Percentiles rank a stretch among this genome's conserved stretches.
Conservation (phyloP, 2,113 vertebrate species). For the Bostrychus sinensis region DNA sequence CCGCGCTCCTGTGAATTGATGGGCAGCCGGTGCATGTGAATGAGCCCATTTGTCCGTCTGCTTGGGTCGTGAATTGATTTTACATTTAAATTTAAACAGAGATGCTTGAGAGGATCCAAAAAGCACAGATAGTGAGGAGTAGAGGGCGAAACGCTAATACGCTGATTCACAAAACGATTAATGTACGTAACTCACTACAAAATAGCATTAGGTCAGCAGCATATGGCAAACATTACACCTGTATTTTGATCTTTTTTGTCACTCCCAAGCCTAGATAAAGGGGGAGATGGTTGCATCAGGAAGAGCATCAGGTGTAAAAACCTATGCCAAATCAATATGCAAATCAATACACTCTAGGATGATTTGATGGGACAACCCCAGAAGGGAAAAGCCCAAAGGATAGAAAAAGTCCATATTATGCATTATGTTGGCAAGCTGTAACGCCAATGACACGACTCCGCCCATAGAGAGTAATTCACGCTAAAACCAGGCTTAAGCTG, state of each 20-base stretch:
- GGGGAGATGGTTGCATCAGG: too few relatives aligned
- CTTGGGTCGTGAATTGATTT: slow-evolving; percentile 19
- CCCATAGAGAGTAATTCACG: slow-evolving; percentile 52
- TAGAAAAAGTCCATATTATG: not conserved
- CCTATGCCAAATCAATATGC: not conserved
- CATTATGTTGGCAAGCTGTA: slow-evolving; percentile 23
- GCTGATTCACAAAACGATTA: slow-evolving; percentile 7
- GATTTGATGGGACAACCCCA: not conserved
- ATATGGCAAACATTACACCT: not conserved
- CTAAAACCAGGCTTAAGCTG: slow-evolving; percentile 57
- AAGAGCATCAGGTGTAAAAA: not conserved
- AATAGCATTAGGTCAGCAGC: not conserved
- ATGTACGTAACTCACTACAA: not conserved
- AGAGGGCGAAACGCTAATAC: not conserved
- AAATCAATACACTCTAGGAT: not conserved
- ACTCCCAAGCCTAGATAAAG: too few relatives aligned
- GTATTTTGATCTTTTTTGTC: too few relatives aligned
- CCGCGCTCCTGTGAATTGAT: slow-evolving; percentile 38
- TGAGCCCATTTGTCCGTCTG: slow-evolving; percentile 53
- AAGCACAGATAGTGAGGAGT: not conserved
- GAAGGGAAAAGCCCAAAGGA: not conserved
- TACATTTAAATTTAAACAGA: slow-evolving; percentile 33
- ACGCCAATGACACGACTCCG: slow-evolving; percentile 45
- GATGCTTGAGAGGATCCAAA: slow-evolving; percentile 2
- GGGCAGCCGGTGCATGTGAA: slow-evolving; percentile 51